These are phyloP conservation scores for Peromyscus aztecus DNA, from an alignment of 2,797 vertebrate species.

Conservation along the genomic window DNA sequence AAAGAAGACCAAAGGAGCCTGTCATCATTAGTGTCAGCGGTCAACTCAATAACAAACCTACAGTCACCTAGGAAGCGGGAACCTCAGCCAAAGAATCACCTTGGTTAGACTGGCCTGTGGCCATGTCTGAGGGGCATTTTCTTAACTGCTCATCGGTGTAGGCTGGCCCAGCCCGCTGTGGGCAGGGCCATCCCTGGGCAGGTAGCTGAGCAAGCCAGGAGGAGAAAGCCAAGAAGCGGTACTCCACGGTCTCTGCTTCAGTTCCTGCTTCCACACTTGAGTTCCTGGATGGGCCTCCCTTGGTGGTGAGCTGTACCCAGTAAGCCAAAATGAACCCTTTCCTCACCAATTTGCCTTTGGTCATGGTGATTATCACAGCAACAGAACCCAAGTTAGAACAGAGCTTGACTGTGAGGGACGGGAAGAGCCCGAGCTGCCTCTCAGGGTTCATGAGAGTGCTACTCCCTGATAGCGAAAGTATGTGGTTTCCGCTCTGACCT, in stretches of 20 bases:
- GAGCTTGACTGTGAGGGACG: not conserved
- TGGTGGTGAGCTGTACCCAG: not conserved
- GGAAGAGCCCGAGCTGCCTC: not conserved
- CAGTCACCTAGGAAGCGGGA: not conserved
- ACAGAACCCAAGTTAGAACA: not conserved
- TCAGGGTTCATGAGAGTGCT: not conserved
- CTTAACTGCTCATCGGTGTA: not conserved
- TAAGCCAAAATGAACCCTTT: not conserved
- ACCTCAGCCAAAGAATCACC: not conserved
- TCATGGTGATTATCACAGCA: not conserved
- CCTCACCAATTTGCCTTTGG: not conserved
- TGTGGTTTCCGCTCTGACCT: not conserved
- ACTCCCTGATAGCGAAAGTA: not conserved
- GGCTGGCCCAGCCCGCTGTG: not conserved
- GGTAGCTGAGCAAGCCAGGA: not conserved
- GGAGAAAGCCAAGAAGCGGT: not conserved
- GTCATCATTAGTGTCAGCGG: not conserved
- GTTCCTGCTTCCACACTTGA: not conserved
- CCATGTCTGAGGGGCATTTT: not conserved
- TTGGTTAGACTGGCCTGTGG: not conserved
- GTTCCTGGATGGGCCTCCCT: not conserved
- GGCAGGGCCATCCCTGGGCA: not conserved
- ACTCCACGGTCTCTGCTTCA: not conserved
- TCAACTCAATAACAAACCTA: not conserved
- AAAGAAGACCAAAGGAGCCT: conserved; percentile 22